Evolutionary conservation across 2,888 invertebrate genomes (phyloP).

Genomic region (Ypsolopha scabrella): DNA sequence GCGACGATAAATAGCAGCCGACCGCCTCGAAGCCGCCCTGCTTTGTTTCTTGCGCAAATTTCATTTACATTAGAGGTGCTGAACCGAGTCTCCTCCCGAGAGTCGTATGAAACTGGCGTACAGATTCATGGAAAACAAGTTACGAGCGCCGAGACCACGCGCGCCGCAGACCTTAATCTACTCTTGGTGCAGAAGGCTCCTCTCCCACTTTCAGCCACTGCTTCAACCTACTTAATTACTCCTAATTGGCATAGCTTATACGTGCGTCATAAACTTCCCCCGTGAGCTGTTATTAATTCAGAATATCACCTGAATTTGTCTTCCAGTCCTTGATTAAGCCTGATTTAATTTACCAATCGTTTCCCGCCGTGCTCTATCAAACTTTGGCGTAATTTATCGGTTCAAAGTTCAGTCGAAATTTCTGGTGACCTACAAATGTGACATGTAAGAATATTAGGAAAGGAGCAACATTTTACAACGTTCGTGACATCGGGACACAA

Average conservation of each 20-base stretch:
- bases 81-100: slow-evolving; percentile 50
- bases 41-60: slow-evolving; percentile 67
- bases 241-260: slow-evolving; percentile 60
- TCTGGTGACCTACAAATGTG: not conserved
- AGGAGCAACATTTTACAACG: not conserved
- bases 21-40: slow-evolving; percentile 33
- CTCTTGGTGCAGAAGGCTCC: slow-evolving; percentile 23
- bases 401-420: not conserved
- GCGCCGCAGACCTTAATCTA: slow-evolving; percentile 55
- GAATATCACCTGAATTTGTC: slow-evolving; percentile 35
- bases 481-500: not conserved
- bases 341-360: not conserved
- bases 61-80: slow-evolving; percentile 67
- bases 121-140: slow-evolving; percentile 64
- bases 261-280: slow-evolving; percentile 51
- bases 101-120: slow-evolving; percentile 56
- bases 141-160: slow-evolving; percentile 50
- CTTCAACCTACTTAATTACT: slow-evolving; percentile 56
- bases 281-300: slow-evolving; percentile 40
- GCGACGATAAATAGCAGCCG: slow-evolving; percentile 60
- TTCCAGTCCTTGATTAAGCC: slow-evolving; percentile 6
- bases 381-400: not conserved
- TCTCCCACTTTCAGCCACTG: slow-evolving; percentile 28
- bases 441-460: not conserved
- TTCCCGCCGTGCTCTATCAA: not conserved